Percentiles rank a stretch among this genome's conserved stretches.
phyloP scores from a whole-genome alignment of 2,113 vertebrate species.

The Corythaixoides concolor region DNA sequence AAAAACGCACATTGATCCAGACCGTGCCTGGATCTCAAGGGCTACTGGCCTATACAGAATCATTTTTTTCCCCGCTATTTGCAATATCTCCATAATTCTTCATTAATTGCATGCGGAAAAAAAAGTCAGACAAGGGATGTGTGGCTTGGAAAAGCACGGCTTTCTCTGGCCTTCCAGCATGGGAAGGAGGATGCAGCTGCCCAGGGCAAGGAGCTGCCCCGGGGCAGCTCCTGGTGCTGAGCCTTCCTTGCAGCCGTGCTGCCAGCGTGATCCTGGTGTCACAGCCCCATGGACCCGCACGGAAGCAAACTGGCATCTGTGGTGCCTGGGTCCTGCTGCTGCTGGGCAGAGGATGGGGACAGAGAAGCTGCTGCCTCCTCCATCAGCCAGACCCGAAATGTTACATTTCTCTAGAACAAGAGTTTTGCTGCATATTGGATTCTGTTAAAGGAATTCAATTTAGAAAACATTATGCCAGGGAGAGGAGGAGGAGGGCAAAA shows the following conservation, averaged over 20 bases:
- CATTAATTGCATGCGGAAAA: accelerated
- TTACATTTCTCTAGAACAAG: background rate
- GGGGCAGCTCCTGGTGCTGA: background rate
- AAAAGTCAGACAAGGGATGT: background rate
- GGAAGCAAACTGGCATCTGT: accelerated
- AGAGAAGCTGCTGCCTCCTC: background rate
- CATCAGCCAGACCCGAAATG: background rate
- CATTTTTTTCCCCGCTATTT: background rate
- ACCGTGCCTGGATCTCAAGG: background rate
- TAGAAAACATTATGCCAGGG: background rate
- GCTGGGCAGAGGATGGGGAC: background rate
- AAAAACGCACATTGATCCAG: accelerated
- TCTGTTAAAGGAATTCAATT: conserved; percentile 52
- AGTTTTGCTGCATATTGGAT: conserved; percentile 5
- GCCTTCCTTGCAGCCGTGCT: background rate
- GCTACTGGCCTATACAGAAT: background rate
- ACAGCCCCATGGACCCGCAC: background rate
- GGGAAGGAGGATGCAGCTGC: background rate
- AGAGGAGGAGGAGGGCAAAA: conserved; percentile 18
- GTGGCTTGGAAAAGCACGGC: background rate
- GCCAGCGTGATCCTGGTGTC: accelerated
- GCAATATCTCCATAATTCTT: background rate
- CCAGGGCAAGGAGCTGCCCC: background rate
- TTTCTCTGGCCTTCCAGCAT: background rate
- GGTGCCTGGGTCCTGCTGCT: background rate